phyloP scores from a whole-genome alignment of 2,888 invertebrate species.

The Dinocampus coccinellae region DNA sequence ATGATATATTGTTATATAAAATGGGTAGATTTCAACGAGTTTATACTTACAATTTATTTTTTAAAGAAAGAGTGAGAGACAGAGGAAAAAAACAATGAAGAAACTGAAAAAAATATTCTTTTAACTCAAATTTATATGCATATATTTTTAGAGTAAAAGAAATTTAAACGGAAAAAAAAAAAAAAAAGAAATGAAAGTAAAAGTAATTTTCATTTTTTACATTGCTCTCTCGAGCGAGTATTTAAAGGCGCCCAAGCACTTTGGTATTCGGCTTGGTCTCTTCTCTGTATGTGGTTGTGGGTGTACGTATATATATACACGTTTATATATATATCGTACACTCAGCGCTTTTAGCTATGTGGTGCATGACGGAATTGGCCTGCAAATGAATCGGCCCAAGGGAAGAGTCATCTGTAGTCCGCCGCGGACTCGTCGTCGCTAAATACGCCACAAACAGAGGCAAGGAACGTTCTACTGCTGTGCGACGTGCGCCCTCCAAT shows the following conservation, averaged over 20 bases:
- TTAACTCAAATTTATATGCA: too few species aligned
- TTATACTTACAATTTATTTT: background rate
- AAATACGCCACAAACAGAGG: slow-evolving; percentile 59
- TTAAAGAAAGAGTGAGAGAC: too few species aligned
- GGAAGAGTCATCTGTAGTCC: slow-evolving; percentile 58
- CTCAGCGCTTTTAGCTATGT: slow-evolving; percentile 39
- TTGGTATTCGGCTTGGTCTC: slow-evolving; percentile 47
- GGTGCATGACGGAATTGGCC: slow-evolving; percentile 53
- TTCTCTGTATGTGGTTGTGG: slow-evolving; percentile 19
- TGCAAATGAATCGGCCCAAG: slow-evolving; percentile 60
- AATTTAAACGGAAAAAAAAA: background rate
- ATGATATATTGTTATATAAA: too few species aligned
- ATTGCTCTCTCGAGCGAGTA: slow-evolving; percentile 45
- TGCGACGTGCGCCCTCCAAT: slow-evolving; percentile 55
- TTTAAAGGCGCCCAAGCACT: slow-evolving; percentile 47
- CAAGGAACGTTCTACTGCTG: slow-evolving; percentile 36
- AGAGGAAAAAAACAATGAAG: too few species aligned
- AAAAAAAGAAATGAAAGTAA: slow-evolving; percentile 28
- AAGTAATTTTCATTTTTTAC: slow-evolving; percentile 56
- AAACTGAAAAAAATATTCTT: background rate
- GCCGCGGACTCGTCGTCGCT: slow-evolving; percentile 54
- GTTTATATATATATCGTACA: background rate
- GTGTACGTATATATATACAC: background rate
- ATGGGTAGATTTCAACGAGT: too few species aligned
- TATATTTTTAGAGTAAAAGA: too few species aligned